These are phyloP conservation scores for Baccha elongata DNA, from an alignment of 2,888 invertebrate species.

Conservation along the genomic window DNA sequence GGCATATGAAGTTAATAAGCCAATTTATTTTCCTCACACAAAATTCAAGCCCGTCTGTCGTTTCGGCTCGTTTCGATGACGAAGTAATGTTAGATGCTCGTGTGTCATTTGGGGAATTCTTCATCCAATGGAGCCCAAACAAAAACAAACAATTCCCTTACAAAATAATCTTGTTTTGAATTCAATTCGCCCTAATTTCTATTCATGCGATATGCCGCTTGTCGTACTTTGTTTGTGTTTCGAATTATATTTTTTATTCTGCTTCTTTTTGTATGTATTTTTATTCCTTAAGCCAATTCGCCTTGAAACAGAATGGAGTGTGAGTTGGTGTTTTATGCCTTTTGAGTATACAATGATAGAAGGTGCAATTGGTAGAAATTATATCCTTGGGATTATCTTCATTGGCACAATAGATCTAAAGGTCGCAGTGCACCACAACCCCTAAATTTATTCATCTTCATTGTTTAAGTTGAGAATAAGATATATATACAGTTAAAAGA, in stretches of 20 bases:
- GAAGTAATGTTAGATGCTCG: constrained; percentile 13
- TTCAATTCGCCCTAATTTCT: constrained; percentile 73
- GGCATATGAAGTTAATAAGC: constrained; percentile 72
- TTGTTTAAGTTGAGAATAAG: constrained; percentile 67
- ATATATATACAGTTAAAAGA: constrained; percentile 54
- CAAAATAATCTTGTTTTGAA: constrained; percentile 71
- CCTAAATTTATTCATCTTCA: too few relatives aligned
- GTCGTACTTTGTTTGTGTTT: constrained; percentile 62
- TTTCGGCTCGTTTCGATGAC: constrained; percentile 9
- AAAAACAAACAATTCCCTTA: constrained; percentile 57
- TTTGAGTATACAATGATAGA: constrained; percentile 13
- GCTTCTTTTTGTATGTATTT: constrained; percentile 20
- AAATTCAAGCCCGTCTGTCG: background rate
- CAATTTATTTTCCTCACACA: constrained; percentile 70
- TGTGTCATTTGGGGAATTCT: constrained; percentile 48
- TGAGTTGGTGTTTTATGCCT: constrained; percentile 11
- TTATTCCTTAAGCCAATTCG: constrained; percentile 53
- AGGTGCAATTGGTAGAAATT: constrained; percentile 53
- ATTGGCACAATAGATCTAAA: too few relatives aligned
- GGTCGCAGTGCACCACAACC: too few relatives aligned
- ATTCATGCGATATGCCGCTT: constrained; percentile 68
- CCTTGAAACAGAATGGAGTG: constrained; percentile 27
- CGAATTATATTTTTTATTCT: constrained; percentile 45
- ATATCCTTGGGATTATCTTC: constrained; percentile 66
- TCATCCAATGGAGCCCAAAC: constrained; percentile 1